Evolutionary conservation across 2,797 vertebrate species (phyloP).

Genomic region (Trichosurus vulpecula): DNA sequence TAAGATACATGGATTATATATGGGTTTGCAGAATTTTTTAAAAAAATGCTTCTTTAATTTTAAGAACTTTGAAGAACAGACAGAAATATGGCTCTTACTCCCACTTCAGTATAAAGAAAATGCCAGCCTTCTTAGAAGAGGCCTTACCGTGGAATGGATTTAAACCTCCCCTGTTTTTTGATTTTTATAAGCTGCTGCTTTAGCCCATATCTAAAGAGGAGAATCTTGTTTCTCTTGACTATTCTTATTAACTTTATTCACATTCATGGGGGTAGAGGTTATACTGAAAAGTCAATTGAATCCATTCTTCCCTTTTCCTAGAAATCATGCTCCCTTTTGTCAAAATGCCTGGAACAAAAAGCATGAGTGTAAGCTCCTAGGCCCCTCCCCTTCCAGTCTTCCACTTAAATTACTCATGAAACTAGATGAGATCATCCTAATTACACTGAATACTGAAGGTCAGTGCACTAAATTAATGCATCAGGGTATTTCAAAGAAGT

Average conservation of each 20-base stretch:
- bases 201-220: slow-evolving; percentile 66
- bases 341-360: slow-evolving; percentile 72
- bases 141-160: slow-evolving; percentile 58
- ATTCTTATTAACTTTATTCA: slow-evolving; percentile 75
- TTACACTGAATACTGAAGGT: slow-evolving; percentile 77
- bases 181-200: slow-evolving; percentile 45
- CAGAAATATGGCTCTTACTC: slow-evolving; percentile 66
- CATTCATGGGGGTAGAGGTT: slow-evolving; percentile 71
- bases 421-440: slow-evolving; percentile 77
- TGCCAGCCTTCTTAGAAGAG: slow-evolving; percentile 49
- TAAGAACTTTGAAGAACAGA: slow-evolving; percentile 68
- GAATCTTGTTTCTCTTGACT: slow-evolving; percentile 71
- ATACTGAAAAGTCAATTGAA: slow-evolving; percentile 75
- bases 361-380: slow-evolving; percentile 65
- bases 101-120: slow-evolving; percentile 73
- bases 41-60: slow-evolving; percentile 71
- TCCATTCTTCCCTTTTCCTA: slow-evolving; percentile 79
- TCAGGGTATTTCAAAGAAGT: slow-evolving; percentile 79
- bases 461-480: slow-evolving; percentile 79
- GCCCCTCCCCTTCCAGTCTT: slow-evolving; percentile 62
- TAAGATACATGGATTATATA: slow-evolving; percentile 71
- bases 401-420: slow-evolving; percentile 31
- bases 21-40: slow-evolving; percentile 59
- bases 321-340: slow-evolving; percentile 78
- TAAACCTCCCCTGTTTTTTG: slow-evolving; percentile 63